phyloP scores from a whole-genome alignment of 2,113 vertebrate species.

The Cebus imitator region DNA sequence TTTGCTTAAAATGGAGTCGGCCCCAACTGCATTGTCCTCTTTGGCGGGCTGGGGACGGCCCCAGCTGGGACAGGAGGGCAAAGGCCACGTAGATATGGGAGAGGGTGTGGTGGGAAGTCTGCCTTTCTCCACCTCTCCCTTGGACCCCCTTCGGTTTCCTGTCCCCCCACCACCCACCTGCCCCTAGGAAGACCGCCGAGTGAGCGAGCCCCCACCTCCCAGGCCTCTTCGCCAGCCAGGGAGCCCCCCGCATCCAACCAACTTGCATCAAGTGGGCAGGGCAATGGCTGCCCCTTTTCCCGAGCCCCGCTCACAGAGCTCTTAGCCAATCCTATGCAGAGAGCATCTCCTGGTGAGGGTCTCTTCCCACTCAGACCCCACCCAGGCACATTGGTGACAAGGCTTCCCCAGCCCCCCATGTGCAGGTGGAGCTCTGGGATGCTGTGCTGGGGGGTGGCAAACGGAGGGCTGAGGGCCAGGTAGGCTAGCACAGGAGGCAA shows the following conservation, averaged over 20 bases:
- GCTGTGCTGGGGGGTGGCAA: too few relatives aligned
- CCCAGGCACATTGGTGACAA: background rate
- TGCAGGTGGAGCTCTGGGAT: background rate
- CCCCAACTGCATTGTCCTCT: background rate
- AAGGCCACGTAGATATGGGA: background rate
- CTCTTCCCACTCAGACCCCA: background rate
- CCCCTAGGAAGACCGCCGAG: too few relatives aligned
- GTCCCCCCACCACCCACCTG: too few relatives aligned
- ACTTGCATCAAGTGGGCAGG: background rate
- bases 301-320: background rate
- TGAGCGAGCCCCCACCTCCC: too few relatives aligned
- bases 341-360: background rate
- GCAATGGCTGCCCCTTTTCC: background rate
- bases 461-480: background rate
- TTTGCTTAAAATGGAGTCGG: constrained; percentile 41
- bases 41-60: background rate
- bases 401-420: fast-evolving
- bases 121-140: background rate
- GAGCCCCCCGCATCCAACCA: background rate
- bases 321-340: constrained; percentile 47
- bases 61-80: background rate
- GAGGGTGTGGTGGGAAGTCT: background rate
- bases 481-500: background rate
- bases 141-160: background rate
- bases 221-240: background rate